A percentile compares a stretch with the other conserved stretches of the same genome.
Evolutionary conservation across 2,888 invertebrate species (phyloP).

Genomic region (Cylloceria caligata): DNA sequence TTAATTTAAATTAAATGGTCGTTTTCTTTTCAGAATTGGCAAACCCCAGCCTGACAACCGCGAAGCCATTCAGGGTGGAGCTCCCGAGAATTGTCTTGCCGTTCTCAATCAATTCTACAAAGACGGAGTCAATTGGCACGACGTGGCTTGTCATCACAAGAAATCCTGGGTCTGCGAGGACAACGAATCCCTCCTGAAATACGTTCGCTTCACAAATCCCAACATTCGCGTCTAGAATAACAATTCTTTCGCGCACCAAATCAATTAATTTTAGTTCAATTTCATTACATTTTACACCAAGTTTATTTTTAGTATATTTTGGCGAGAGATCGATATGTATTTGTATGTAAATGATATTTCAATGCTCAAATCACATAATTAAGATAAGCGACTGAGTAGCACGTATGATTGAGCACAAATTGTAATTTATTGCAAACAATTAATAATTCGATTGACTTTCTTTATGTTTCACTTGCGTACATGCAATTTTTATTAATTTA

Average conservation of each 20-base stretch:
- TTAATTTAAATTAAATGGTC: background rate
- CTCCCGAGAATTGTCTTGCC: slow-evolving; percentile 94
- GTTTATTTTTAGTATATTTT: slow-evolving; percentile 19
- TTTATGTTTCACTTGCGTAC: slow-evolving; percentile 33
- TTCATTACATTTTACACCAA: slow-evolving; percentile 25
- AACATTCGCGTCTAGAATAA: slow-evolving; percentile 88
- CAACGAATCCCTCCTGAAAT: slow-evolving; percentile 93
- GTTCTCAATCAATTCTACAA: slow-evolving; percentile 96
- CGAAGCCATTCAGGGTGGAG: slow-evolving; percentile 93
- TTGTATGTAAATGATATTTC: slow-evolving; percentile 48
- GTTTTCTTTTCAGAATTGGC: slow-evolving; percentile 86
- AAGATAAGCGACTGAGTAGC: slow-evolving; percentile 80
- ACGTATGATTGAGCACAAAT: slow-evolving; percentile 73
- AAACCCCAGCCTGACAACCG: slow-evolving; percentile 95
- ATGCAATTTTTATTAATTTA: slow-evolving; percentile 10
- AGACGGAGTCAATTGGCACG: slow-evolving; percentile 95
- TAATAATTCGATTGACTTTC: slow-evolving; percentile 60
- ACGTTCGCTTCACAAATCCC: slow-evolving; percentile 93
- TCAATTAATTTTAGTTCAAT: slow-evolving; percentile 34
- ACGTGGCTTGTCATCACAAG: slow-evolving; percentile 95
- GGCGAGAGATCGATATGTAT: slow-evolving; percentile 29
- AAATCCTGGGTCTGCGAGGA: slow-evolving; percentile 96
- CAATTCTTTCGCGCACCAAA: slow-evolving; percentile 13
- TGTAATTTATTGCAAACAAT: slow-evolving; percentile 78
- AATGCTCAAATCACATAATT: slow-evolving; percentile 62